Evolutionary conservation across 2,888 invertebrate genomes (phyloP).

Genomic region (Notocelia uddmanniana): DNA sequence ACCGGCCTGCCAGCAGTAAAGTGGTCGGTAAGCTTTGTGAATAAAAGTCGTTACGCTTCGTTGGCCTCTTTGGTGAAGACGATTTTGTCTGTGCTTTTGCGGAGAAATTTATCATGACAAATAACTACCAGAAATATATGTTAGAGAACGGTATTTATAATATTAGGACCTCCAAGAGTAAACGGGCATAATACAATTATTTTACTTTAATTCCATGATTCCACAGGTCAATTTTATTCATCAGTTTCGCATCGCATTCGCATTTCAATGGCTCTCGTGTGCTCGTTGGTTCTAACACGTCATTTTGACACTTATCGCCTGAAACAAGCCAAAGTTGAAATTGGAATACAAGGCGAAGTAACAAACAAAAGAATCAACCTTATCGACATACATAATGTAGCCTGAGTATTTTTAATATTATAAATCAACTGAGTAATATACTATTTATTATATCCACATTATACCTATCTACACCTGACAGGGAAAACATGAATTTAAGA

Average conservation of each 20-base stretch:
- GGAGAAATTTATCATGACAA: conserved; percentile 17
- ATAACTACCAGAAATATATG: conserved; percentile 15
- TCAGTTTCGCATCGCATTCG: neutral
- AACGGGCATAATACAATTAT: neutral
- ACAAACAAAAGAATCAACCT: no score
- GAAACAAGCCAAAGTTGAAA: no score
- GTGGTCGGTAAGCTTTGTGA: neutral
- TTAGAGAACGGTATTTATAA: neutral
- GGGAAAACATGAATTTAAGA: no score
- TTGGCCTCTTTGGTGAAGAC: conserved; percentile 16
- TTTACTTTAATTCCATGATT: neutral
- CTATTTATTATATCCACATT: no score
- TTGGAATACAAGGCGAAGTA: no score
- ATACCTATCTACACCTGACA: no score
- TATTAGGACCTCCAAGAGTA: neutral
- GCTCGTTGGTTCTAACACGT: neutral
- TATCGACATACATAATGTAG: no score
- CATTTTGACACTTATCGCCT: neutral
- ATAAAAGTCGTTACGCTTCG: conserved; percentile 18
- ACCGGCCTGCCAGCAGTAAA: neutral
- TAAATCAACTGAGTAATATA: no score
- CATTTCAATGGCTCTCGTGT: neutral
- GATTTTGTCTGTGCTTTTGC: conserved; percentile 11
- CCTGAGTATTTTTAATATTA: no score
- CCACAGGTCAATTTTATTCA: neutral